phyloP scores from a whole-genome alignment of 2,113 vertebrate species.

The Pedionomus torquatus region DNA sequence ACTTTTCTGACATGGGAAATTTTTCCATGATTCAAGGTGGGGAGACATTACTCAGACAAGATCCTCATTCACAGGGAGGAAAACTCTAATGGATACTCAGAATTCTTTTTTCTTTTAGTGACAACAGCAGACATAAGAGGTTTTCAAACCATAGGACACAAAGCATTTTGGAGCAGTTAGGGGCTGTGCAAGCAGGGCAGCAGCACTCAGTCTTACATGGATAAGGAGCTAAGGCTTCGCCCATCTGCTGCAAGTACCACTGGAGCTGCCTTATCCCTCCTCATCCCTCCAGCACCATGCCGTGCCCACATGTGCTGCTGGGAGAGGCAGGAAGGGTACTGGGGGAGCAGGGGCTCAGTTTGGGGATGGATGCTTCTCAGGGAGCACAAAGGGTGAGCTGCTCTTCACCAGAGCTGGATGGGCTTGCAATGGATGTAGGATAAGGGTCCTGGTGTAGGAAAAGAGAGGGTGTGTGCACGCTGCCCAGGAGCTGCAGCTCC shows the following conservation, averaged over 20 bases:
- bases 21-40: too few relatives aligned
- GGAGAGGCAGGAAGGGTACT: not conserved
- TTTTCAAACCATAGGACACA: not conserved
- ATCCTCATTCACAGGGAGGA: not conserved
- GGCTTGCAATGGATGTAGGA: fast-evolving
- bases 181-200: not conserved
- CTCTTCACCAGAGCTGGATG: not conserved
- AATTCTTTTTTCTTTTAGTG: not conserved
- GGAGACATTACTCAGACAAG: not conserved
- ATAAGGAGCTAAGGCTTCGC: not conserved
- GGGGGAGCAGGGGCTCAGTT: not conserved
- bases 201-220: not conserved
- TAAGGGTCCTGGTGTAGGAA: not conserved
- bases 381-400: not conserved
- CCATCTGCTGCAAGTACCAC: not conserved
- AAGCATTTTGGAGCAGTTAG: not conserved
- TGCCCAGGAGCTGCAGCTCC: not conserved
- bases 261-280: not conserved
- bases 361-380: fast-evolving
- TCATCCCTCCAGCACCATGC: not conserved
- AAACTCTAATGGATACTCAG: not conserved
- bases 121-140: not conserved
- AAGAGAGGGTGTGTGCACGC: fast-evolving
- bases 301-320: fast-evolving
- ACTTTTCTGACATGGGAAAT: not conserved